Evolutionary conservation across 2,888 invertebrate genomes (phyloP).

Genomic region (Pediacus dermestoides): DNA sequence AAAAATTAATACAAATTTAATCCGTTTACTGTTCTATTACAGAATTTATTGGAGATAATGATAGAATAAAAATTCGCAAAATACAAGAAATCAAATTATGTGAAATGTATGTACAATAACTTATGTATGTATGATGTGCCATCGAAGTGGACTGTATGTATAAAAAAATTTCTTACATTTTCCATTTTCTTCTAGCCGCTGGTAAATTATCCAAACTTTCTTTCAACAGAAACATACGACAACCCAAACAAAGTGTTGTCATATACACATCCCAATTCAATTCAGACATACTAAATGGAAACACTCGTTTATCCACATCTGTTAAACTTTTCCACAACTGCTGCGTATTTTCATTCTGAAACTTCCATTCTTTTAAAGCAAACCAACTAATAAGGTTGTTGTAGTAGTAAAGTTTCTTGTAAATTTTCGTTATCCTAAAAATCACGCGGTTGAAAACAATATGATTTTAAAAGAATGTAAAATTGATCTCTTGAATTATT

Average conservation of each 20-base stretch:
- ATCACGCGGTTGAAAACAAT: no score
- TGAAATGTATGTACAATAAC: no score
- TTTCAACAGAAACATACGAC: not conserved
- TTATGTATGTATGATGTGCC: no score
- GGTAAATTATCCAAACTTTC: not conserved
- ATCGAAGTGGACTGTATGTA: no score
- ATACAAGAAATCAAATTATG: no score
- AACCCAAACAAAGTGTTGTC: not conserved
- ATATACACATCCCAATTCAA: constrained; percentile 1
- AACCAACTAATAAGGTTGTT: not conserved
- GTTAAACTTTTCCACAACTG: not conserved
- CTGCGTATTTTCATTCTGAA: not conserved
- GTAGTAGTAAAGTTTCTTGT: not conserved
- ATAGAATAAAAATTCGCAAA: no score
- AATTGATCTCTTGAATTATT: no score
- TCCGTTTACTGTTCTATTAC: no score
- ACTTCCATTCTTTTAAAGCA: not conserved
- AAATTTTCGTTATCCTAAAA: not conserved
- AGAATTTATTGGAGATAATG: no score
- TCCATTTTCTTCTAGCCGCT: not conserved
- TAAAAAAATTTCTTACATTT: no score
- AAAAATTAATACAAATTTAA: no score
- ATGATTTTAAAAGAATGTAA: no score
- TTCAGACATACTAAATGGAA: not conserved
- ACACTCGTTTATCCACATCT: not conserved